phyloP scores from a whole-genome alignment of 2,797 vertebrate species.

The Megaceryle alcyon region DNA sequence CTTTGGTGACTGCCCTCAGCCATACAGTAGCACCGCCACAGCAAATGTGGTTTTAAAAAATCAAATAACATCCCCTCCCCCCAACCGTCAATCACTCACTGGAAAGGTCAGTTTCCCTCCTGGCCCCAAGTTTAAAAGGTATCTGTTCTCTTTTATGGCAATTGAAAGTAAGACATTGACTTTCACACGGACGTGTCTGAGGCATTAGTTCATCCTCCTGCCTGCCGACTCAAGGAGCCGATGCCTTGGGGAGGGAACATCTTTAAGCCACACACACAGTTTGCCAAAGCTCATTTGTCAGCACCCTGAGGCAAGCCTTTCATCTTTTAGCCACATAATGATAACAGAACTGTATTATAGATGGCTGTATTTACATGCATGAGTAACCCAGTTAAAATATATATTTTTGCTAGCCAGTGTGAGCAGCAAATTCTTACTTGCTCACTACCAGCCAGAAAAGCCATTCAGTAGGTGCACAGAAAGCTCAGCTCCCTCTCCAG shows the following conservation, averaged over 20 bases:
- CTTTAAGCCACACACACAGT: background rate
- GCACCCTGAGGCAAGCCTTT: constrained; percentile 43
- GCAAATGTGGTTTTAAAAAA: background rate
- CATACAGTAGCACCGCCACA: background rate
- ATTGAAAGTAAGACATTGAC: background rate
- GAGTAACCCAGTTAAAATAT: constrained; percentile 15
- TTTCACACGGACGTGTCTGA: background rate
- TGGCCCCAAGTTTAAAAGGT: background rate
- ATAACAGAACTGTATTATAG: background rate
- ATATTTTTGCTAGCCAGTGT: background rate
- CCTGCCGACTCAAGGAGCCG: background rate
- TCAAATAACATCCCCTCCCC: no score
- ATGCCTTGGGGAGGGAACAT: constrained; percentile 1
- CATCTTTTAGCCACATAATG: constrained; percentile 25
- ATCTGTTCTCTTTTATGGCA: background rate
- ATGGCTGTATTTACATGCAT: constrained; percentile 39
- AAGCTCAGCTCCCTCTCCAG: background rate
- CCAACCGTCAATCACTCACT: background rate
- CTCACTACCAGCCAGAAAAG: background rate
- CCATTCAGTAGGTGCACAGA: background rate
- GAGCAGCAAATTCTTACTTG: background rate
- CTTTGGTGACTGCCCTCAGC: background rate
- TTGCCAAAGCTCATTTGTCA: constrained; percentile 51
- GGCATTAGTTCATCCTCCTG: background rate
- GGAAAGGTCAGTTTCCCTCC: background rate